Conservation (phyloP, 2,888 invertebrate genomes). For the Xestoiulus laeticollis region DNA sequence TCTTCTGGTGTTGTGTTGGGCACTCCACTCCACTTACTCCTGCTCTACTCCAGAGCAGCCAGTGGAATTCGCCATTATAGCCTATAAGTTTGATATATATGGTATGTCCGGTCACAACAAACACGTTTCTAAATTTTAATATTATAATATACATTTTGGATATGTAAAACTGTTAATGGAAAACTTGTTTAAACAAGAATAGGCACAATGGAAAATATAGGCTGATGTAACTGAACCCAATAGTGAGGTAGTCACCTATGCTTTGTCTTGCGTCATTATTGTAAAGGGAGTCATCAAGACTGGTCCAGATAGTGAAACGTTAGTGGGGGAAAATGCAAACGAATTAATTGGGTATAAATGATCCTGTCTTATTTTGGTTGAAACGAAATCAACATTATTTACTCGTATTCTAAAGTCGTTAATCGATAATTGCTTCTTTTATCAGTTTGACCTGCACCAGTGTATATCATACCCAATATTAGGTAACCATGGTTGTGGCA, state of each 20-base stretch:
- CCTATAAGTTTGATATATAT: too few species aligned
- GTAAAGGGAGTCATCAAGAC: not conserved
- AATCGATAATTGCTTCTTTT: not conserved
- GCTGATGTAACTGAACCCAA: not conserved
- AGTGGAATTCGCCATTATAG: too few species aligned
- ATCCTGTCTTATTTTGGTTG: not conserved
- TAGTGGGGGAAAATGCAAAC: not conserved
- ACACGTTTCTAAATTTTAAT: too few species aligned
- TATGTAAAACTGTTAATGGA: too few species aligned
- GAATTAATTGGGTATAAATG: not conserved
- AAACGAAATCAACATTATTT: not conserved
- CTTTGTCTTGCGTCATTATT: not conserved
- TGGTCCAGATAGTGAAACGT: not conserved
- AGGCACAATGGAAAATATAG: too few species aligned
- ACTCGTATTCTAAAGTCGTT: not conserved
- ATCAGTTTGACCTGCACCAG: not conserved
- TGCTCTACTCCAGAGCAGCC: too few species aligned
- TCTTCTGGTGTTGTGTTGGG: too few species aligned
- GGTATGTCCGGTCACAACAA: too few species aligned
- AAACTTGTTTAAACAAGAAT: too few species aligned
- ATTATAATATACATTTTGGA: too few species aligned
- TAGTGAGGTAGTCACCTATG: not conserved
- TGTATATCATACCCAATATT: not conserved
- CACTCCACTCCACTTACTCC: too few species aligned
- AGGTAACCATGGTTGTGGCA: slow-evolving; percentile 16